phyloP scores from a whole-genome alignment of 2,797 vertebrate genomes.

The Sphenopsis melanotis region DNA sequence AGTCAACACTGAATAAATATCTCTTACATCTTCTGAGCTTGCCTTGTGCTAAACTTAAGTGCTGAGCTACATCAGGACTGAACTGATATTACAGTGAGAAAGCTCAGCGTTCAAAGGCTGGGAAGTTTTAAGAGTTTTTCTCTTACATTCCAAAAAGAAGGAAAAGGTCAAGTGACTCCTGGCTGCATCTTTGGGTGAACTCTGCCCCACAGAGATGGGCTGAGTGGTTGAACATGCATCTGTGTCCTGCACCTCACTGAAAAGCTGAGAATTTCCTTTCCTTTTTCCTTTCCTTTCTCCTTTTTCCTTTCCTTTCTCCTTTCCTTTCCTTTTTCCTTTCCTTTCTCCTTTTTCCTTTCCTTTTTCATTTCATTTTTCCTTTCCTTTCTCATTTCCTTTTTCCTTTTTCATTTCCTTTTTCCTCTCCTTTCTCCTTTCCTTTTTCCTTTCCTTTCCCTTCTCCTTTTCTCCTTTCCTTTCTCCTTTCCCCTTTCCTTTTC shows the following conservation, averaged over 20 bases:
- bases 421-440: too few relatives aligned
- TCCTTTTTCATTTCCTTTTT: background rate
- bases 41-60: background rate
- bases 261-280: background rate
- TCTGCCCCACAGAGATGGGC: background rate
- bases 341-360: background rate
- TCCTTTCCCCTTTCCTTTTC: too few relatives aligned
- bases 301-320: too few relatives aligned
- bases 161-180: background rate
- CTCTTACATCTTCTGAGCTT: background rate
- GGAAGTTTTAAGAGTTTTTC: background rate
- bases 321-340: too few relatives aligned
- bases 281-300: too few relatives aligned
- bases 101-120: background rate
- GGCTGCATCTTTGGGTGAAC: background rate
- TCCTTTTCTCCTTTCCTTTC: too few relatives aligned
- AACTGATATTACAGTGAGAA: background rate
- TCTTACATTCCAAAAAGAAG: background rate
- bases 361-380: too few relatives aligned
- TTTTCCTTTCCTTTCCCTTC: too few relatives aligned
- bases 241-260: background rate
- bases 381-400: too few relatives aligned
- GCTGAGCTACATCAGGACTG: background rate
- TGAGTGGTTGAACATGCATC: background rate
- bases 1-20: background rate